Evolutionary conservation across 1,140 invertebrate species (phyloP), one percentile per base, ranked within the genome.

Genomic region (Mactra quadrangularis): DNA sequence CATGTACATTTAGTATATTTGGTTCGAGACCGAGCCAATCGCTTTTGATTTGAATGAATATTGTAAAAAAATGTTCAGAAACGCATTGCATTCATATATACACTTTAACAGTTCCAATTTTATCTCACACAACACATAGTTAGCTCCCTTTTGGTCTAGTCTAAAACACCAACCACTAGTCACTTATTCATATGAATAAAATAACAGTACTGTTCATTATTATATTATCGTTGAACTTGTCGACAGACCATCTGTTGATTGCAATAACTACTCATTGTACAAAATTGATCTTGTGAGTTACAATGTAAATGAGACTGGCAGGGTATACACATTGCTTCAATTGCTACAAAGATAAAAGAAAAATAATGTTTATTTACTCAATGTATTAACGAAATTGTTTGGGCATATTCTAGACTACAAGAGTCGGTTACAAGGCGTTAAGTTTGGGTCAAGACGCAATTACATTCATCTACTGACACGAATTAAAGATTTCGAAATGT

Each of bases 271-370:
- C 59, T 62, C 22, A 25, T 62, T 1, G 59, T 62, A 22, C 59
- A 62, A 19, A 62, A 62, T n/a, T 62, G 59, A n/a, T 62, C 59
- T 7, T 62, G 59, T 62, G 59, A 62, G 19, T 62, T 62, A n/a
- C 59, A 62, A 35, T 62, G 31, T n/a, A 62, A 17, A n/a, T 62
- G 59, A 7, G 59, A 62, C 17, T 62, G 29, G 22, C 59, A 62
- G 2, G 29, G 33, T 7, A 35, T 35, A 22, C 59, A 62, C 59
- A 35, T 62, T 11, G 59, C 59, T 62, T 62, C 59, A 7, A 62
- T n/a, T 11, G 59, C 59, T 62, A 35, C 3, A 59, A 59, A 47
- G 9, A 47, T 11, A 9, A 19, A 11, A 47, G 45, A 47, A 47
- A 9, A 47, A 19, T n/a, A n/a, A n/a, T n/a, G n/a, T n/a, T n/a